Evolutionary conservation across 1,140 invertebrate species (phyloP), one percentile per base, ranked within the genome.

Genomic region (Atta colombica): DNA sequence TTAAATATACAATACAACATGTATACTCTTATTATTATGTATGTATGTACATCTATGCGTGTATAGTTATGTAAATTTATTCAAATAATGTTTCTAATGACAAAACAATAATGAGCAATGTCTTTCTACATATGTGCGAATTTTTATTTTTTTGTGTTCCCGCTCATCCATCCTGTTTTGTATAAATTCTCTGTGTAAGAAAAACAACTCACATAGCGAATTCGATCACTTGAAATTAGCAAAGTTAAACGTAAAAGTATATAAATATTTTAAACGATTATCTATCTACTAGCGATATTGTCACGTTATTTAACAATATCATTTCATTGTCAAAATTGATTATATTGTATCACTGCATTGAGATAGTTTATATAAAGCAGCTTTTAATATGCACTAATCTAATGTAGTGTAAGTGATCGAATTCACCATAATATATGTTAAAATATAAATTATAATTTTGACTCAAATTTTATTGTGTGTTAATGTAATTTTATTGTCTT

Each of bases 81-180:
- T 66, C 81, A 74, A 39, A 75, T 91, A 92, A 92, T 60, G 72
- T 92, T 92, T 91, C 84, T 88, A 92, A 91, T n/a, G 58, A 90
- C 55, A 77, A 77, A 88, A 89, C 45, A 87, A 86, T 88, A 88
- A 90, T 49, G 45, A 75, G 12, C 82, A 89, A 89, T 75, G 65
- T 87, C 86, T 92, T 90, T 92, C 66, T 91, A 92, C 69, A 78
- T 18, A 82, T 25, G 39, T 65, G 58, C 31, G 49, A 78, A 55
- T 88, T 89, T 82, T 60, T 45, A 45, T 45, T 45, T 85, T 84
- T 72, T 58, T 74, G 2, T 25, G n/a, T 61, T 35, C 35, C 45
- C 8, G 25, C 7, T 45, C 6, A 63, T 65, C 60, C 10, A 39
- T 69, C 65, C 63, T 68, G n/a, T 31, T 18, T 4, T n/a, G 21